Conservation (phyloP, 2,113 vertebrate species). For the Pimephales promelas region DNA sequence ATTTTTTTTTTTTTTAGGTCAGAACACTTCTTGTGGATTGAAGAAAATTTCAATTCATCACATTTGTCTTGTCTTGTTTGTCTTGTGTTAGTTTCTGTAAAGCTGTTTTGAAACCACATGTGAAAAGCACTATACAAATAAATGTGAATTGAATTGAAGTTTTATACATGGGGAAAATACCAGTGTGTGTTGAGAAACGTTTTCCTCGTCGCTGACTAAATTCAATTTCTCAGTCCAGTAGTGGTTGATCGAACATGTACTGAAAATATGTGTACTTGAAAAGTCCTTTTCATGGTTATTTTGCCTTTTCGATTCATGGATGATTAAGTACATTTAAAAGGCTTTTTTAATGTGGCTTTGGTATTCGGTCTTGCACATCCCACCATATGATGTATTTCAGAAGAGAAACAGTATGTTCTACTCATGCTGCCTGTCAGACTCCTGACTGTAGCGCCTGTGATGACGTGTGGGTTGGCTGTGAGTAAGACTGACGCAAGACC, state of each 20-base stretch:
- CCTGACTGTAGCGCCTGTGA: not conserved
- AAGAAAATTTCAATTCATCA: too few relatives aligned
- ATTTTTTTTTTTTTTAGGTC: not conserved
- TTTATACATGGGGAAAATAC: not conserved
- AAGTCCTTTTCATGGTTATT: not conserved
- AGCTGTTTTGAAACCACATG: too few relatives aligned
- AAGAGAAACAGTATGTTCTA: slow-evolving; percentile 17
- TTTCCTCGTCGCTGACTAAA: not conserved
- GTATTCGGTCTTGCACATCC: not conserved
- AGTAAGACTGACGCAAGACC: not conserved
- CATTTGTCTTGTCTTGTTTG: slow-evolving; percentile 1
- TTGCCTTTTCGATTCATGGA: not conserved
- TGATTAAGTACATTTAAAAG: not conserved
- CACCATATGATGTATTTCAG: slow-evolving; percentile 22
- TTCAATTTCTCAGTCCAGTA: not conserved
- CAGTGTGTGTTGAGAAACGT: not conserved
- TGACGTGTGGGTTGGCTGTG: slow-evolving; percentile 14
- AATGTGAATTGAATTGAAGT: too few relatives aligned
- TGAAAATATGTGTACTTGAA: not conserved
- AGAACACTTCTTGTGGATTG: not conserved
- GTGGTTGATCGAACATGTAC: not conserved
- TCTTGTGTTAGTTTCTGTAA: not conserved
- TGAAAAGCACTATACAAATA: too few relatives aligned
- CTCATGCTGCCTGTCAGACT: slow-evolving; percentile 13
- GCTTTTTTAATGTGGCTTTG: not conserved